A percentile compares a stretch with the other conserved stretches of the same genome.
phyloP scores from a whole-genome alignment of 2,888 invertebrate genomes.

The Drosophila prostipennis region DNA sequence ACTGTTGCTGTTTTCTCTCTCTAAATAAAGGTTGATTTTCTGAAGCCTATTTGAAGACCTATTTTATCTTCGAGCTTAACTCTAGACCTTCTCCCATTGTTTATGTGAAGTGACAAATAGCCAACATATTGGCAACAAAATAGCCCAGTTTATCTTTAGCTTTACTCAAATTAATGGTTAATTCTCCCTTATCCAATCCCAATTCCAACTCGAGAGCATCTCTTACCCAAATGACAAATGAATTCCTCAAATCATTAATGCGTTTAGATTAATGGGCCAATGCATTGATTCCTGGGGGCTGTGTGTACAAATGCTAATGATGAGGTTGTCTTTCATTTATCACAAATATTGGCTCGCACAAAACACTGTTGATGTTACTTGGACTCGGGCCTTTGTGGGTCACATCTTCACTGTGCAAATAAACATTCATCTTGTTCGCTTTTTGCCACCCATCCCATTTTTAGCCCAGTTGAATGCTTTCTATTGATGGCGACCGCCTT shows the following conservation, averaged over 20 bases:
- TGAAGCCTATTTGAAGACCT: neutral
- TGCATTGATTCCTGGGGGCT: constrained; percentile 31
- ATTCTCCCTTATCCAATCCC: neutral
- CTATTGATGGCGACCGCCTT: constrained; percentile 49
- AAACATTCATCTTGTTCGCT: constrained; percentile 45
- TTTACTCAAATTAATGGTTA: constrained; percentile 18
- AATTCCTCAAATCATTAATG: constrained; percentile 37
- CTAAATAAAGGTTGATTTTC: neutral
- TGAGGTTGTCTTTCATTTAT: constrained; percentile 1
- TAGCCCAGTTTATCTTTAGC: neutral
- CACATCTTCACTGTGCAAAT: constrained; percentile 42
- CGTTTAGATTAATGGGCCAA: constrained; percentile 24
- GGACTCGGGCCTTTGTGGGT: constrained; percentile 35
- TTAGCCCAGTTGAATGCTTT: constrained; percentile 51
- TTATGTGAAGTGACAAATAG: neutral
- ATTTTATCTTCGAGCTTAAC: neutral
- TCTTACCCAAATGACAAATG: constrained; percentile 35
- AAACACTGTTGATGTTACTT: constrained; percentile 6
- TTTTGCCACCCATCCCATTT: constrained; percentile 15
- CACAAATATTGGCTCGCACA: constrained; percentile 15
- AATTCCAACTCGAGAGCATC: neutral
- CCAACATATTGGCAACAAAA: neutral
- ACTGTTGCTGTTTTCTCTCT: neutral
- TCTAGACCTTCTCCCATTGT: neutral
- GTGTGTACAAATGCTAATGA: neutral